Conservation (phyloP, 2,888 invertebrate genomes). For the Nomada ruficornis region DNA sequence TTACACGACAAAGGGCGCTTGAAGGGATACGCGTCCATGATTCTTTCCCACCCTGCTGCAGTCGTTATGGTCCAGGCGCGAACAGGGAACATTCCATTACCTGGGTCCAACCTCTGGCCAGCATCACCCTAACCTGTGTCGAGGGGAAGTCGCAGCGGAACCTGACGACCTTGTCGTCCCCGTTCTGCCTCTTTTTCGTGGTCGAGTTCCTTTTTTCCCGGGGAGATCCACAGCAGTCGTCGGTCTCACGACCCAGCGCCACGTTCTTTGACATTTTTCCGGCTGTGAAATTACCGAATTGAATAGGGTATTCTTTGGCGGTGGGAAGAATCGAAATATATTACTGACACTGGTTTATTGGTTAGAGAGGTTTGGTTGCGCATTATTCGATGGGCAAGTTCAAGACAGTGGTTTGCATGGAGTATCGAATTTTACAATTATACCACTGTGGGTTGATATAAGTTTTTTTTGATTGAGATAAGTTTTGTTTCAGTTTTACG, state of each 20-base stretch:
- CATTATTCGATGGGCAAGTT: too few species aligned
- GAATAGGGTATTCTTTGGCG: not conserved
- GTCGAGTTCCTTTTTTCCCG: slow-evolving; percentile 20
- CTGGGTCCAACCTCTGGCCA: slow-evolving; percentile 78
- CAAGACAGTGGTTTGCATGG: not conserved
- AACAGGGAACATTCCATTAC: slow-evolving; percentile 66
- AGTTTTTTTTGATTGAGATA: not conserved
- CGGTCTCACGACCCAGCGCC: not conserved
- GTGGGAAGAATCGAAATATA: not conserved
- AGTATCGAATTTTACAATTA: not conserved
- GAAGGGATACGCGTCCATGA: slow-evolving; percentile 18
- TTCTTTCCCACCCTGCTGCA: slow-evolving; percentile 11
- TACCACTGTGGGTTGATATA: not conserved
- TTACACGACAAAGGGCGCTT: slow-evolving; percentile 1
- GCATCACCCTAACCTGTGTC: slow-evolving; percentile 76
- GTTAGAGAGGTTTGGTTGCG: too few species aligned
- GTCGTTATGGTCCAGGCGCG: slow-evolving; percentile 40
- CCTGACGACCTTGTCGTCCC: slow-evolving; percentile 69
- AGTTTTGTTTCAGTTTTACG: not conserved
- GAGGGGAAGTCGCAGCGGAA: slow-evolving; percentile 78
- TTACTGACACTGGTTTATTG: not conserved
- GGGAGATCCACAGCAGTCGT: not conserved
- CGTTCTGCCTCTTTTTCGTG: slow-evolving; percentile 46
- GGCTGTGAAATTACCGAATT: not conserved
- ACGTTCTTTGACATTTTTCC: slow-evolving; percentile 35